Conservation (phyloP, 2,113 vertebrate species). For the Dicerorhinus sumatrensis region DNA sequence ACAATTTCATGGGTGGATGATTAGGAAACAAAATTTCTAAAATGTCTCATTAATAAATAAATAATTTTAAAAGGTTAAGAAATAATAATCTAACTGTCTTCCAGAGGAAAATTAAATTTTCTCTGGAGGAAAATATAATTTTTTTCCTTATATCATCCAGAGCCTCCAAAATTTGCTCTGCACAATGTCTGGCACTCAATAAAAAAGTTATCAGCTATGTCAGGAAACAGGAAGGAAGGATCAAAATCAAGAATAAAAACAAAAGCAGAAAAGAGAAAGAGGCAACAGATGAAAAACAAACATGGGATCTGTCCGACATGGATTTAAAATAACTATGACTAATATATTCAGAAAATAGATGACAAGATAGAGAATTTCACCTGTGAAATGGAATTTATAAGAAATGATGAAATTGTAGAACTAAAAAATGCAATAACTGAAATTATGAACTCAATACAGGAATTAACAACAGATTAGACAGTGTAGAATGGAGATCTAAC, state of each 20-base stretch:
- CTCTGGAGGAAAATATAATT: not conserved
- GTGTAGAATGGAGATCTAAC: not conserved
- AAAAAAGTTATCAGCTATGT: not conserved
- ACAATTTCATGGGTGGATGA: not conserved
- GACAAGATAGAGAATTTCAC: not conserved
- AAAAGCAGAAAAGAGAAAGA: not conserved
- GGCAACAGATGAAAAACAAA: not conserved
- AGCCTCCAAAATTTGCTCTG: not conserved
- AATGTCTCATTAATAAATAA: not conserved
- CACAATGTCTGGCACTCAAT: not conserved
- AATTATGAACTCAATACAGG: not conserved
- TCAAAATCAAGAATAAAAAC: not conserved
- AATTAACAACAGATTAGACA: not conserved
- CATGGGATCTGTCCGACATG: not conserved
- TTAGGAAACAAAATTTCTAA: conserved; percentile 33
- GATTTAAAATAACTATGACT: not conserved
- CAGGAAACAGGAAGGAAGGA: not conserved
- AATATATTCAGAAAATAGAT: not conserved
- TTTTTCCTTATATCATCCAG: not conserved
- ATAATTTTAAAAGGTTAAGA: conserved; percentile 25
- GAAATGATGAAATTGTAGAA: not conserved
- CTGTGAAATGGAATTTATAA: not conserved
- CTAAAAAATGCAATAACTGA: not conserved
- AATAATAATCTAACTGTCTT: conserved; percentile 5
- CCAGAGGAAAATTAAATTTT: conserved; percentile 28